These are phyloP conservation scores for Epistrophe grossulariae DNA, from an alignment of 2,888 invertebrate genomes.

Conservation along the genomic window DNA sequence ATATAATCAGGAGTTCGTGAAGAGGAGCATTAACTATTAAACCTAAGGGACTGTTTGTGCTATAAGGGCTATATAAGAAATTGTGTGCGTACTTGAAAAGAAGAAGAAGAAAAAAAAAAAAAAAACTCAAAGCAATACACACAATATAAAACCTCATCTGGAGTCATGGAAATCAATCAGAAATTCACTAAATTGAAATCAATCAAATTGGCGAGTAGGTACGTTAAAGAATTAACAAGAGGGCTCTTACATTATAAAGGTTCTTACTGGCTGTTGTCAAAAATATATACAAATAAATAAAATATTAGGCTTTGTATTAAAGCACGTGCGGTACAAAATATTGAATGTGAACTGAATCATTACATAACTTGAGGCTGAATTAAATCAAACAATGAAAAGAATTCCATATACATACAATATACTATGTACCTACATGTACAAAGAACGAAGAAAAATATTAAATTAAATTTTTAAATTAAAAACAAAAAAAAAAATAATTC, in stretches of 20 bases:
- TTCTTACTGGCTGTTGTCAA: background rate
- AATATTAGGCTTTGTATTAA: background rate
- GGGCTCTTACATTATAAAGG: background rate
- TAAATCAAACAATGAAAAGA: conserved; percentile 28
- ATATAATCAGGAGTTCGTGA: background rate
- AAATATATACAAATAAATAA: conserved; percentile 13
- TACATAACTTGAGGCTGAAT: conserved; percentile 36
- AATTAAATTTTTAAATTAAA: background rate
- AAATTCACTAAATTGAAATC: conserved; percentile 50
- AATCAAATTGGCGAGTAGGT: conserved; percentile 41
- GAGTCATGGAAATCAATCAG: conserved; percentile 11
- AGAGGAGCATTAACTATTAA: conserved; percentile 5
- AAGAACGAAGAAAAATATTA: background rate
- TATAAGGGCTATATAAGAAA: background rate
- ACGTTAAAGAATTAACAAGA: conserved; percentile 8
- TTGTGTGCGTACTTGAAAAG: background rate
- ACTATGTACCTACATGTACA: background rate
- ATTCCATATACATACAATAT: too few relatives aligned
- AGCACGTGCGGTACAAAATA: background rate
- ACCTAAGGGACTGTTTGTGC: background rate
- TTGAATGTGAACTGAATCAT: background rate
- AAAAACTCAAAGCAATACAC: background rate
- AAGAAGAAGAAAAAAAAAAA: too few relatives aligned
- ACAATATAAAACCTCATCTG: conserved; percentile 3
- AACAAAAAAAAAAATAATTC: background rate